Base-by-base conservation (phyloP, 2,888 invertebrate species). In the Ectemnius continuus region DNA sequence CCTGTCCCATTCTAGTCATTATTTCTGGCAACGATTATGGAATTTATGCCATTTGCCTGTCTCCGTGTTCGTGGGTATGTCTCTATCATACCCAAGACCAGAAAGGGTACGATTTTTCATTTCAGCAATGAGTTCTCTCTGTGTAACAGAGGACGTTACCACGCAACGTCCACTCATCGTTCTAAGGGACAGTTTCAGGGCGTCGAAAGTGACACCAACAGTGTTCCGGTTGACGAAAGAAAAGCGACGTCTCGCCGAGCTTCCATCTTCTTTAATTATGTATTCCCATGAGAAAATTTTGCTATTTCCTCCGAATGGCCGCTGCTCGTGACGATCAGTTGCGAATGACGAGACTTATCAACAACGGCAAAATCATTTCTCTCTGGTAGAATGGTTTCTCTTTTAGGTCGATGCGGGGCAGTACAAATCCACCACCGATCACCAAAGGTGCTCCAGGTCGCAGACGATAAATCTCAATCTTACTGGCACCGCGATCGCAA, bases 151-250 rank as follows among this genome's bases (percentile, higher is more conserved):
- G 36, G 36, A 36, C 36, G 6, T 36, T 36, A 36, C 36, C 36
- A 36, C 36, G 45, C 4, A 26, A n/a, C 18, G 8, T 18, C 14
- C 13, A 57, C 66, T 46, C 23, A 8, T 28, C 60, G 65, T 20
- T 63, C 45, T 67, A 64, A 71, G 78, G 80, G 79, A 84, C 83
- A 83, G 79, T 78, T 79, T 87, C 84, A 83, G 85, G 84, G 80
- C 80, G 82, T 79, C 84, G 81, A 78, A 84, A 78, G 75, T 79
- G 81, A 78, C 81, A 81, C 80, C 79, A 73, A 71, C 70, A 78
- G 87, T 86, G 86, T 88, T 88, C 82, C 88, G 90, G 90, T 89
- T 88, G 90, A 90, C 90, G 90, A 90, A 90, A 90, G 90, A 90
- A 90, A 88, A 89, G 89, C 90, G 89, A 90, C 90, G 87, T 84